Conservation (phyloP, 2,797 vertebrate genomes). For the Chaetophractus vellerosus region DNA sequence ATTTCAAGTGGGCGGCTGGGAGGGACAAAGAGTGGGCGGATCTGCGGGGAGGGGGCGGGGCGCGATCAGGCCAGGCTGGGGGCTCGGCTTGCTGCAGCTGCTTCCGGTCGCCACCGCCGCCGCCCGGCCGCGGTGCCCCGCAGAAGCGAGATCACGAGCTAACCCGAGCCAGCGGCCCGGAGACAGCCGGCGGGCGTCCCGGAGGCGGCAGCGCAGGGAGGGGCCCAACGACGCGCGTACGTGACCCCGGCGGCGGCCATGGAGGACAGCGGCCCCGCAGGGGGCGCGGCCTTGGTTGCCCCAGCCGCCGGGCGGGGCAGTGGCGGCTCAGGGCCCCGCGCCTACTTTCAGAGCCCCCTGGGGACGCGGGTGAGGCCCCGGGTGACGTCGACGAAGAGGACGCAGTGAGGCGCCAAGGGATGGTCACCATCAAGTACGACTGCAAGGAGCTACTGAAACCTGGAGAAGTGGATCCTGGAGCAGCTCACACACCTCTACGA, state of each 20-base stretch:
- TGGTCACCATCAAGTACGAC: constrained; percentile 97
- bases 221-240: constrained; percentile 77
- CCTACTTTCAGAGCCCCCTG: constrained; percentile 84
- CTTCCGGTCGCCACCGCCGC: constrained; percentile 81
- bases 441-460: constrained; percentile 96
- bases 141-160: constrained; percentile 28
- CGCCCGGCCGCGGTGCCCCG: constrained; percentile 67
- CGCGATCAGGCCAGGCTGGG: constrained; percentile 73
- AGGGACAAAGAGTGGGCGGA: constrained; percentile 82
- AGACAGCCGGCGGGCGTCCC: constrained; percentile 76
- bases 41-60: constrained; percentile 78
- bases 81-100: constrained; percentile 80
- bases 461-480: constrained; percentile 97
- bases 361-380: constrained; percentile 87
- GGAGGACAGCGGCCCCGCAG: constrained; percentile 80
- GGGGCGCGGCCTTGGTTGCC: constrained; percentile 76
- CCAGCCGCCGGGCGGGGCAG: constrained; percentile 59
- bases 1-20: constrained; percentile 74
- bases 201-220: constrained; percentile 83
- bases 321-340: constrained; percentile 77
- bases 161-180: constrained; percentile 60
- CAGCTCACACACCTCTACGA: constrained; percentile 96
- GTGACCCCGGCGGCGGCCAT: constrained; percentile 82
- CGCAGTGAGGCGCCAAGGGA: constrained; percentile 94
- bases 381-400: constrained; percentile 91